Base-by-base conservation (phyloP, 1,140 invertebrate genomes). In the Lamellibrachia luymesi region DNA sequence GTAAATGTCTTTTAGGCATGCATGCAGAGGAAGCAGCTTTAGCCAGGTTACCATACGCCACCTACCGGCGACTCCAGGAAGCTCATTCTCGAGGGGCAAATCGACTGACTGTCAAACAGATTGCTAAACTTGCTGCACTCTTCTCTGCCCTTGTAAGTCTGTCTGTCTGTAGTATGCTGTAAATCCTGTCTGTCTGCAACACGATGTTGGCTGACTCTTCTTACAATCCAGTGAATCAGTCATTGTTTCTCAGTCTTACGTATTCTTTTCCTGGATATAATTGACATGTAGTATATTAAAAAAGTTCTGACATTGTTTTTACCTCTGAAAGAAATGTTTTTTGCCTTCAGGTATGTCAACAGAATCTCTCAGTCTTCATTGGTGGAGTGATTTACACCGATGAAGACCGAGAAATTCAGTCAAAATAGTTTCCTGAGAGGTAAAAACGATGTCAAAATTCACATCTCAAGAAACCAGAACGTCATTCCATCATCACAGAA, bases 21-120 rank as follows among this genome's bases (percentile, higher is more conserved):
- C 98, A 98, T 96, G 98, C 98, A 25, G 97, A 98, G 8, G 98
- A 98, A 95, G 98, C 98, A 50, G 95, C 98, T 92, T 96, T 98
- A 94, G 98, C 98, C 0, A 96, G 98, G 80, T 96, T 98, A 25
- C 98, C 98, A n/a, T 98, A 98, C 96, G 97, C 98, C 52, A 96
- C 98, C 0, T 98, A 97, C 94, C 94, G 98, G 80, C 96, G 98
- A 94, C 98, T 98, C 89, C 97, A 97, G 92, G 97, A 98, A 95
- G 96, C 97, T 51, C 97, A 97, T 17, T 96, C 97, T 93, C 96
- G 97, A 94, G 97, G 97, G 92, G 97, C 97, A n/a, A 97, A 97
- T 94, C 97, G 97, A 95, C 97, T 98, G 90, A 97, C 97, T 80
- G 95, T 98, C 17, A 97, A 97, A 94, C 97, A 98, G 96, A 97